phyloP scores from a whole-genome alignment of 2,888 invertebrate species.

The Platycnemis pennipes region DNA sequence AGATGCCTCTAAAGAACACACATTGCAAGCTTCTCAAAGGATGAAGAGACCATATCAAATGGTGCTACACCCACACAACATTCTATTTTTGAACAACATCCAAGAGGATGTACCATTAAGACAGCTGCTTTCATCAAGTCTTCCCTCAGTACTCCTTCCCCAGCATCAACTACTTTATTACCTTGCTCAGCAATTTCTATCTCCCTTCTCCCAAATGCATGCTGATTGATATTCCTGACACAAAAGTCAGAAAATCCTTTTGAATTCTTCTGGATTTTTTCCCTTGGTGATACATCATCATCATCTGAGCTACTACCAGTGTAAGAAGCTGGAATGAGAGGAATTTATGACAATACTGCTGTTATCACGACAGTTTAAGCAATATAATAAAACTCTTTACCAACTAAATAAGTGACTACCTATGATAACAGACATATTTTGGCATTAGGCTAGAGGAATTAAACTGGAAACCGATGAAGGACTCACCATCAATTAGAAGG shows the following conservation, averaged over 20 bases:
- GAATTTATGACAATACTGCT: conserved; percentile 71
- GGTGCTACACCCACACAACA: not conserved
- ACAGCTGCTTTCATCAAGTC: conserved; percentile 21
- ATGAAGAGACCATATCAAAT: not conserved
- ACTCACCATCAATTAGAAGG: not conserved
- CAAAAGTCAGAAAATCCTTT: conserved; percentile 94
- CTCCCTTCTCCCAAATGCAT: conserved; percentile 96
- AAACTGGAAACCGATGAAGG: not conserved
- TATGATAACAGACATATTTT: conserved; percentile 7
- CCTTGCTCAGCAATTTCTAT: conserved; percentile 99
- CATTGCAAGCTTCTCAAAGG: conserved; percentile 13
- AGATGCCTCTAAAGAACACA: not conserved
- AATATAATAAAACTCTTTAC: not conserved
- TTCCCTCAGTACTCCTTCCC: not conserved
- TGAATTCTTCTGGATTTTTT: conserved; percentile 93
- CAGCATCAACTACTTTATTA: conserved; percentile 75
- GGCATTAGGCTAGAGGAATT: not conserved
- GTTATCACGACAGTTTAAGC: not conserved
- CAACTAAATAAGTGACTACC: not conserved
- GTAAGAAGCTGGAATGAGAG: conserved; percentile 80
- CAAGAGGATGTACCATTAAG: conserved; percentile 16
- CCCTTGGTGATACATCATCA: conserved; percentile 95
- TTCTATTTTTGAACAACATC: conserved; percentile 12
- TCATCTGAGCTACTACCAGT: conserved; percentile 96
- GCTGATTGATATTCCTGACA: conserved; percentile 95